These are phyloP conservation scores for Dolichomitus sp. DNA, from an alignment of 2,888 invertebrate species.

Conservation along the genomic window DNA sequence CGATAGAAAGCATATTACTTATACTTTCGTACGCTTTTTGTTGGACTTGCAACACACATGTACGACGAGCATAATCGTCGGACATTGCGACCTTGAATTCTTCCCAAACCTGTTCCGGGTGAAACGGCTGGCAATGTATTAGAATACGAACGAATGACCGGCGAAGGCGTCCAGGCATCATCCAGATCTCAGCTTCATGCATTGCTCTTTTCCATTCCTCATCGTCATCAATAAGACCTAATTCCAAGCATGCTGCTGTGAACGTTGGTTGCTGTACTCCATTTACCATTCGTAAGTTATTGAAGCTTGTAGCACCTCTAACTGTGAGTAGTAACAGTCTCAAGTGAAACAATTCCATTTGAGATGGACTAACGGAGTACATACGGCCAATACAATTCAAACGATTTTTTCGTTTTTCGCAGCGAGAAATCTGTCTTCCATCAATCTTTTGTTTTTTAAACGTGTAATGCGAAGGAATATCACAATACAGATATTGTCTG, in stretches of 20 bases:
- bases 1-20: slow-evolving; percentile 25
- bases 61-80: slow-evolving; percentile 50
- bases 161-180: slow-evolving; percentile 37
- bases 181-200: slow-evolving; percentile 65
- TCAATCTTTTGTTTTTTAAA: slow-evolving; percentile 44
- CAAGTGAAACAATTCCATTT: slow-evolving; percentile 39
- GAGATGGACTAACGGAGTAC: slow-evolving; percentile 30
- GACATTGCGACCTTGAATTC: slow-evolving; percentile 63
- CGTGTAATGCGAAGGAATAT: slow-evolving; percentile 48
- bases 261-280: slow-evolving; percentile 17
- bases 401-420: slow-evolving; percentile 49
- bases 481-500: slow-evolving; percentile 38
- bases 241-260: slow-evolving; percentile 62
- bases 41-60: slow-evolving; percentile 9
- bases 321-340: slow-evolving; percentile 30
- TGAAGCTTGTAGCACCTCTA: slow-evolving; percentile 24
- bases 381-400: slow-evolving; percentile 49
- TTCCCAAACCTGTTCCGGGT: slow-evolving; percentile 69
- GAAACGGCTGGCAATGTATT: slow-evolving; percentile 43
- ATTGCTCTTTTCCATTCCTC: slow-evolving; percentile 59
- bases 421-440: slow-evolving; percentile 28
- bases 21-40: slow-evolving; percentile 30
- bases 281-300: slow-evolving; percentile 29
- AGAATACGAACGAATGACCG: slow-evolving; percentile 11
- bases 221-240: slow-evolving; percentile 75